Conservation (phyloP, 1,140 invertebrate genomes). For the Drosophila busckii region DNA sequence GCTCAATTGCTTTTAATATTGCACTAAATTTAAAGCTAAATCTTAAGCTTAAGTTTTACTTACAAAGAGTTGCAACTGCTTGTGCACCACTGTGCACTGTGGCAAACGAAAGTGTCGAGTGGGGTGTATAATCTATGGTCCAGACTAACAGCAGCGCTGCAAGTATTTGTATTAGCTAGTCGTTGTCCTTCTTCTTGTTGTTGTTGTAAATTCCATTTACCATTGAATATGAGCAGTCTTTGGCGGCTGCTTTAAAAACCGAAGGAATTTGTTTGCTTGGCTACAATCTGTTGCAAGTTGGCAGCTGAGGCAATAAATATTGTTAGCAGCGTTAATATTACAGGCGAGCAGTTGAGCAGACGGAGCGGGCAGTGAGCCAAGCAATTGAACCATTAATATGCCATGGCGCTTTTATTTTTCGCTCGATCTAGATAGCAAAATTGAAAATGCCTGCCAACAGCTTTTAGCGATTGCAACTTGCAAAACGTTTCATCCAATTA, state of each 20-base stretch:
- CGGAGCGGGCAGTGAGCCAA: no score
- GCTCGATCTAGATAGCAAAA: no score
- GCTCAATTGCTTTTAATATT: no score
- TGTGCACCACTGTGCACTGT: neutral
- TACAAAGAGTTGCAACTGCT: no score
- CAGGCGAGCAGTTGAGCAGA: no score
- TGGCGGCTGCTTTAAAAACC: neutral
- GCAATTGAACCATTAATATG: no score
- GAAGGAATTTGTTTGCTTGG: slow-evolving; percentile 26
- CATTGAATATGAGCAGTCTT: slow-evolving; percentile 44
- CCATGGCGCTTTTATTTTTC: no score
- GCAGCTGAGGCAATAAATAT: no score
- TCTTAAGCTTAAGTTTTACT: no score
- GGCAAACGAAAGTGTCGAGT: slow-evolving; percentile 55
- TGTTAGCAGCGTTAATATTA: no score
- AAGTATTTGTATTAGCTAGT: slow-evolving; percentile 74
- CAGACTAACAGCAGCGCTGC: slow-evolving; percentile 57
- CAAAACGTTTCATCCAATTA: slow-evolving; percentile 75
- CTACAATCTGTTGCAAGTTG: slow-evolving; percentile 10
- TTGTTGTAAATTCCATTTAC: slow-evolving; percentile 4
- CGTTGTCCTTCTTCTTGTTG: slow-evolving; percentile 26
- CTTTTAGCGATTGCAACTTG: slow-evolving; percentile 66
- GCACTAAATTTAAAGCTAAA: no score
- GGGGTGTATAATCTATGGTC: slow-evolving; percentile 73
- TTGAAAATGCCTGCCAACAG: no score